Base-by-base conservation (phyloP, 30 jellyfish, hydroid and myxozoan genomes). In the Aurelia coerulea region DNA sequence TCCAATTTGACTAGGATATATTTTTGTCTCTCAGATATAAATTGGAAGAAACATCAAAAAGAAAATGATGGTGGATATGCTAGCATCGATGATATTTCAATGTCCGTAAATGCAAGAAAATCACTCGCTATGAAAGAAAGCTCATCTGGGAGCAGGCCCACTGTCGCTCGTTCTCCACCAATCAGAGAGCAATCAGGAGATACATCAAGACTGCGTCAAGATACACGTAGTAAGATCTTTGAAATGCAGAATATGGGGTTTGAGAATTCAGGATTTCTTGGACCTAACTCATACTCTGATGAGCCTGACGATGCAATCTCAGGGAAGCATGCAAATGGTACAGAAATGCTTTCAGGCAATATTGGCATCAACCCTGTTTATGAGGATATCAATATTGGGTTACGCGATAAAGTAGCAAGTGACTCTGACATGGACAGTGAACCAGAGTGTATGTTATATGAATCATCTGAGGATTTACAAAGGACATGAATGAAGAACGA, bases 381-480 rank as follows among this genome's bases (percentile, higher is more conserved):
- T 60, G 70, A 60, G 35, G 70, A 60, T n/a, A 29, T 29, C 35
- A 29, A 29, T 3, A 8, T 29, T 17, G 35, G 10, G 35, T 6
- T 1, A 6, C 35, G 35, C 10, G 35, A 60, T 13, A 17, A 17
- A 5, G 31, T 3, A 10, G 39, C 19, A 9, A 69, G 9, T 2
- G 49, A 53, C n/a, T 62, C 66, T 64, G 68, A 35, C 5, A 46
- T 41, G 17, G 46, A n/a, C 19, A 46, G 56, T 31, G 89, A 65
- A 7, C 89, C 89, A 2, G 29, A 62, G 0, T 79, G 65, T 70
- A 79, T 79, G 89, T 70, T 79, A 11, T 79, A 64, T 31, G 89
- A 65, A 32, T 74, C 89, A 46, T 49, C 67, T 11, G 70, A 39
- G 50, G 50, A n/a, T n/a, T 39, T 2, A 2, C 7, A 39, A 39